Conservation (phyloP, 2,113 vertebrate genomes). For the Oryzias celebensis region DNA sequence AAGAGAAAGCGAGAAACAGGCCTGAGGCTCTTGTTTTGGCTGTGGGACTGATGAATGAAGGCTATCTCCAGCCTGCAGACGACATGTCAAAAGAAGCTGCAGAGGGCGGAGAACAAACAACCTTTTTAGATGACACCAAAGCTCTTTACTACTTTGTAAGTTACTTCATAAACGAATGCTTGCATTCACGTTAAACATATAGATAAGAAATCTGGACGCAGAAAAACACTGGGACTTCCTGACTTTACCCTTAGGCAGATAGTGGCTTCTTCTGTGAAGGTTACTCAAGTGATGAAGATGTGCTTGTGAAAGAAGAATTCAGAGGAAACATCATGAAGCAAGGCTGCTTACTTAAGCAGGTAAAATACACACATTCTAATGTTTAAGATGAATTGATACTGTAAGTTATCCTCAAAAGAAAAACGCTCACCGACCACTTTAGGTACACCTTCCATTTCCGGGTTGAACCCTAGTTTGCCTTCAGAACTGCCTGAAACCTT, state of each 20-base stretch:
- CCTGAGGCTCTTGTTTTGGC: conserved; percentile 87
- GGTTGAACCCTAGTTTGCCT: too few species aligned
- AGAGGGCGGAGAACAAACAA: conserved; percentile 74
- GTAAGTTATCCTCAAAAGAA: background rate
- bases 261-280: conserved; percentile 89
- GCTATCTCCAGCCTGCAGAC: conserved; percentile 89
- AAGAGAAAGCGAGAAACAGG: conserved; percentile 83
- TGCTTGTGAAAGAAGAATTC: conserved; percentile 91
- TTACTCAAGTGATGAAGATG: conserved; percentile 95
- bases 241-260: conserved; percentile 50
- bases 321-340: conserved; percentile 94
- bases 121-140: conserved; percentile 83
- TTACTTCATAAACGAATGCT: conserved; percentile 9
- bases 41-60: conserved; percentile 88
- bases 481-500: too few species aligned
- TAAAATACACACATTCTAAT: conserved; percentile 50
- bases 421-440: background rate
- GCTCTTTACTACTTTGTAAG: conserved; percentile 97
- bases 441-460: too few species aligned
- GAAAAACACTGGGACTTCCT: background rate
- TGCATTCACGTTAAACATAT: background rate
- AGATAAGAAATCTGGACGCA: background rate
- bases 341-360: conserved; percentile 96
- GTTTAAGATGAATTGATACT: background rate
- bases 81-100: conserved; percentile 84